Percentiles rank a stretch among this genome's conserved stretches.
These are phyloP conservation scores for Mycteria americana DNA, from an alignment of 2,797 vertebrate genomes.

Conservation along the genomic window DNA sequence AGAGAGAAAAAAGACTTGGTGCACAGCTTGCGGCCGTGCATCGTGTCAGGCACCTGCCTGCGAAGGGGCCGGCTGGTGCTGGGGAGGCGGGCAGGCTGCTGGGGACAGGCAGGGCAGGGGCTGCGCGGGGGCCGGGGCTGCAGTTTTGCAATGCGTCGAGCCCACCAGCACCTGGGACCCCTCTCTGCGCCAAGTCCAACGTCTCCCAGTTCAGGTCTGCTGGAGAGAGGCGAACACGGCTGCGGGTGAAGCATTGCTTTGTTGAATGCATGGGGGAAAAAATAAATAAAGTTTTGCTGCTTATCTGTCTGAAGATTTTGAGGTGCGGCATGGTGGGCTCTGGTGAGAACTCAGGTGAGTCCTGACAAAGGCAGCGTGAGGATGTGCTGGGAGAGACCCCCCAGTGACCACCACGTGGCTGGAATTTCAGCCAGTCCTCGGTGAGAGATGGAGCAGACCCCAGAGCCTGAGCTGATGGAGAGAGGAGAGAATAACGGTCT, in stretches of 20 bases:
- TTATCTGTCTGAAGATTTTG: not conserved
- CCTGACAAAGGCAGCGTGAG: not conserved
- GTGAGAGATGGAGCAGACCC: not conserved
- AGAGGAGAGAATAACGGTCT: not conserved
- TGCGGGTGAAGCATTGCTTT: not conserved
- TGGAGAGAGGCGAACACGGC: not conserved
- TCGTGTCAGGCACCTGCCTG: not conserved
- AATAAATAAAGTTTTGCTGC: not conserved
- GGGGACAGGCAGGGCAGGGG: not conserved
- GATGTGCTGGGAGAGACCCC: not conserved
- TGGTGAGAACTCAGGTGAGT: not conserved
- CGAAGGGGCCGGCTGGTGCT: fast-evolving
- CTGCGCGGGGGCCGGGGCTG: not conserved
- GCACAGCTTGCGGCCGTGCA: not conserved
- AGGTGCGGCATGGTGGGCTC: too few relatives aligned
- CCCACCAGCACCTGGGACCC: not conserved
- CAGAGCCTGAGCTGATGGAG: not conserved
- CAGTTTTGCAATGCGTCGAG: not conserved
- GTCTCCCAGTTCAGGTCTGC: not conserved
- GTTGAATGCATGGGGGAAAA: not conserved
- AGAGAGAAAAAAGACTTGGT: not conserved
- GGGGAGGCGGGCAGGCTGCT: not conserved
- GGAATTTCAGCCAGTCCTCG: not conserved
- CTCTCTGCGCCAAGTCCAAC: not conserved
- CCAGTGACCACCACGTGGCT: fast-evolving